A percentile compares a stretch with the other conserved stretches of the same genome.
Evolutionary conservation across 2,888 invertebrate species (phyloP).

Genomic region (Endomychus coccineus): DNA sequence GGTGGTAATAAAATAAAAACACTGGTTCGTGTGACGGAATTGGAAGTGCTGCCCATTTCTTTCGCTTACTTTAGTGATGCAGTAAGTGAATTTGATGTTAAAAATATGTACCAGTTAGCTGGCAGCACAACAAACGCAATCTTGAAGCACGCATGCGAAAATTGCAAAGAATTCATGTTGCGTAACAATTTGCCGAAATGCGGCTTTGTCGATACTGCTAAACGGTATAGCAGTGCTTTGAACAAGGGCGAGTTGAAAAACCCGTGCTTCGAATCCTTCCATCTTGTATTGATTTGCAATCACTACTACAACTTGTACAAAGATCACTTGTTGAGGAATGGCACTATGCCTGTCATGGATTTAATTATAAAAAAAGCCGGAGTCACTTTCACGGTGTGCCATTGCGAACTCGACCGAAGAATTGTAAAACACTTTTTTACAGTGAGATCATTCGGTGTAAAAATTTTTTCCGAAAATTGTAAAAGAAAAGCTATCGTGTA

Average conservation of each 20-base stretch:
- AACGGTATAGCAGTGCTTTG: neutral
- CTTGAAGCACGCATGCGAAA: neutral
- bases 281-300: neutral
- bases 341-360: neutral
- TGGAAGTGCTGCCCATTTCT: too few relatives aligned
- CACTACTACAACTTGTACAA: too few relatives aligned
- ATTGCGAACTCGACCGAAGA: neutral
- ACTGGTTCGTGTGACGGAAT: too few relatives aligned
- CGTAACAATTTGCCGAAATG: neutral
- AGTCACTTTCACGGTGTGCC: neutral
- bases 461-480: too few relatives aligned
- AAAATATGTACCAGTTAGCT: neutral
- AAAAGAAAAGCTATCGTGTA: too few relatives aligned
- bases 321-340: neutral
- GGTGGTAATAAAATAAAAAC: too few relatives aligned
- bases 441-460: too few relatives aligned
- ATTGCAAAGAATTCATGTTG: neutral
- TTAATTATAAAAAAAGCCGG: neutral
- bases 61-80: too few relatives aligned
- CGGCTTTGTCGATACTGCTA: neutral
- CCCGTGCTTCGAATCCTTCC: neutral
- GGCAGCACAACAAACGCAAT: conserved; percentile 1
- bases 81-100: too few relatives aligned
- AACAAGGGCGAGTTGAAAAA: neutral
- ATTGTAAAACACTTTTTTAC: neutral